Evolutionary conservation across 2,113 vertebrate genomes (phyloP).

Genomic region (Verasper variegatus): DNA sequence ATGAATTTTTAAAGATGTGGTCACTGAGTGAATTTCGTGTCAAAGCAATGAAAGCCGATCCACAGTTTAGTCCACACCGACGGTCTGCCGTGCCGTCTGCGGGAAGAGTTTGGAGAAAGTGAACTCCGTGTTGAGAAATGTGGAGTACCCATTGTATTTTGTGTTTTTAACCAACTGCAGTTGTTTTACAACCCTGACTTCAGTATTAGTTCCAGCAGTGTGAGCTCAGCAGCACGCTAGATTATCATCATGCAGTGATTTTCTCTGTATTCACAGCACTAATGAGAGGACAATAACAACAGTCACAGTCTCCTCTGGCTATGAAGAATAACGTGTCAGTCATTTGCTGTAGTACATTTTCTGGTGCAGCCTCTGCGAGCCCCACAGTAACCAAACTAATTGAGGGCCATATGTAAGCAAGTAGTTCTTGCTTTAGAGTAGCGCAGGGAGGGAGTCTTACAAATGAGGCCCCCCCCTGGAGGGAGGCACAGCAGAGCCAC

Average conservation of each 20-base stretch:
- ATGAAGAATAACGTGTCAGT: conserved; percentile 40
- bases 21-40: neutral
- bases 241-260: conserved; percentile 37
- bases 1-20: conserved; percentile 7
- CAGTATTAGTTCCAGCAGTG: conserved; percentile 7
- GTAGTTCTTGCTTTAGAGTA: conserved; percentile 45
- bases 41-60: conserved; percentile 10
- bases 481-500: conserved; percentile 40
- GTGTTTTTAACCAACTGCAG: conserved; percentile 5
- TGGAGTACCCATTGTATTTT: neutral
- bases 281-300: conserved; percentile 46
- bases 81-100: neutral
- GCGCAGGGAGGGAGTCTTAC: conserved; percentile 43
- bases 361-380: conserved; percentile 8
- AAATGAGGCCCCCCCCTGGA: conserved; percentile 58
- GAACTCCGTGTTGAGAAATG: neutral
- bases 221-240: conserved; percentile 1
- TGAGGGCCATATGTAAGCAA: conserved; percentile 59
- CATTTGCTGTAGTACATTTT: conserved; percentile 31
- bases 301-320: conserved; percentile 27
- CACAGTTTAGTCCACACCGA: neutral
- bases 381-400: conserved; percentile 47
- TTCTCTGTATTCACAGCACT: conserved; percentile 17
- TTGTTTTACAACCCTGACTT: conserved; percentile 2
- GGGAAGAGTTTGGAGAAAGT: neutral